A percentile compares a stretch with the other conserved stretches of the same genome.
phyloP scores from a whole-genome alignment of 2,797 vertebrate species.

The Gobio occitaniae region DNA sequence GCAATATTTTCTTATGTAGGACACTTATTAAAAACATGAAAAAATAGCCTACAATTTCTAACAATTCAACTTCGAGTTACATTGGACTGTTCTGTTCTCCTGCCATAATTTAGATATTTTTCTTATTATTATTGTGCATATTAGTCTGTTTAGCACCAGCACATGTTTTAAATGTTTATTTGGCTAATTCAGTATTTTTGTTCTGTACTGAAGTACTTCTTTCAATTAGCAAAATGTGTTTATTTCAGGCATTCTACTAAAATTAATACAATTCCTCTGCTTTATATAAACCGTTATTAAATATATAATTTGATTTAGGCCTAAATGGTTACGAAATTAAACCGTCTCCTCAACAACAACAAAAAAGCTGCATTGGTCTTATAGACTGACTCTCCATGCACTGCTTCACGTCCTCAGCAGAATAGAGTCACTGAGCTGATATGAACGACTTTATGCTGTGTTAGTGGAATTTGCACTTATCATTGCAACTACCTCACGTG shows the following conservation, averaged over 20 bases:
- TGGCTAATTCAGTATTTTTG: neutral
- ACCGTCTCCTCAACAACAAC: no score
- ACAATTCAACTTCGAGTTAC: neutral
- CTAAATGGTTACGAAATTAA: neutral
- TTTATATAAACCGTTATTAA: neutral
- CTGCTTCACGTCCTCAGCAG: conserved; percentile 41
- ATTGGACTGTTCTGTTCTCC: neutral
- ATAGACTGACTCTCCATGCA: neutral
- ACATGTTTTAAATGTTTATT: neutral
- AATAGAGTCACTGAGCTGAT: conserved; percentile 45
- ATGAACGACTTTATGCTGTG: conserved; percentile 42
- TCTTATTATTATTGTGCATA: neutral
- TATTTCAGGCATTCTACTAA: neutral
- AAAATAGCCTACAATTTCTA: neutral
- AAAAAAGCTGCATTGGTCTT: neutral
- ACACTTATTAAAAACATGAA: neutral
- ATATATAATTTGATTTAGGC: neutral
- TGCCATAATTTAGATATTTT: neutral
- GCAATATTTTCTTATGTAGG: neutral
- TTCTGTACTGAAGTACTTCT: neutral
- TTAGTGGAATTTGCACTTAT: conserved; percentile 51
- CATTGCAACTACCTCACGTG: conserved; percentile 34
- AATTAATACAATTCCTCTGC: neutral
- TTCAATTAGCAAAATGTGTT: neutral
- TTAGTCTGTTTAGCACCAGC: neutral